Evolutionary conservation across 2,797 vertebrate species (phyloP), one percentile per base, ranked within the genome.

Genomic region (Girardinus metallicus): DNA sequence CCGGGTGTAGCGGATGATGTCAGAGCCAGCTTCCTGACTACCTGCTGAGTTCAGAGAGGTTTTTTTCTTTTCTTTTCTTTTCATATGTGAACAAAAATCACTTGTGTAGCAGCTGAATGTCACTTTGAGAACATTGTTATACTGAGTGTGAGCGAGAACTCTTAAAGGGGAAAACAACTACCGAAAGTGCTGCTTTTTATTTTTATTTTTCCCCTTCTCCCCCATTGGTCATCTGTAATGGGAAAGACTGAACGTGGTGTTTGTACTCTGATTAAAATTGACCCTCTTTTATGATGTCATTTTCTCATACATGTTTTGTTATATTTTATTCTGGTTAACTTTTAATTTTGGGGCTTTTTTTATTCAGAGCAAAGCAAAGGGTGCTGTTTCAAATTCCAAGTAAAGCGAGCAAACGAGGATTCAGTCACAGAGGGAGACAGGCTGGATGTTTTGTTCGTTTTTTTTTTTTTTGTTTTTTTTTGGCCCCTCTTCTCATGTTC

Each of bases 141-240:
- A 49, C 18, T 62, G 76, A 80, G 80, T 47, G 79, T 76, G 77
- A 80, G 47, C 76, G 68, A 84, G 80, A 75, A 21, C 73, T 74
- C 73, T 34, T 74, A 77, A 76, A 73, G 71, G 21, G 26, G 75
- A n/a, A 87, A 87, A 91, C 80, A 90, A 92, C 92, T 91, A 89
- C 93, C 92, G 78, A 90, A 94, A 95, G 94, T 94, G 93, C 94
- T 94, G 93, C 93, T 93, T 93, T 82, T 92, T 93, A 85, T 89
- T 91, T 86, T 87, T 91, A 85, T 86, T 89, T 1, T 34, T 21
- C 92, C 5, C 6, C 11, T 41, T 26, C 41, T 71, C 26, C 26
- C 68, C 23, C 13, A n/a, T 70, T 86, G 78, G 80, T 92, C 75
- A 83, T 93, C 89, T 94, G 86, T 86, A 86, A 88, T 81, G 87